Conservation (phyloP, 2,888 invertebrate genomes). For the Eutolmus rufibarbis region DNA sequence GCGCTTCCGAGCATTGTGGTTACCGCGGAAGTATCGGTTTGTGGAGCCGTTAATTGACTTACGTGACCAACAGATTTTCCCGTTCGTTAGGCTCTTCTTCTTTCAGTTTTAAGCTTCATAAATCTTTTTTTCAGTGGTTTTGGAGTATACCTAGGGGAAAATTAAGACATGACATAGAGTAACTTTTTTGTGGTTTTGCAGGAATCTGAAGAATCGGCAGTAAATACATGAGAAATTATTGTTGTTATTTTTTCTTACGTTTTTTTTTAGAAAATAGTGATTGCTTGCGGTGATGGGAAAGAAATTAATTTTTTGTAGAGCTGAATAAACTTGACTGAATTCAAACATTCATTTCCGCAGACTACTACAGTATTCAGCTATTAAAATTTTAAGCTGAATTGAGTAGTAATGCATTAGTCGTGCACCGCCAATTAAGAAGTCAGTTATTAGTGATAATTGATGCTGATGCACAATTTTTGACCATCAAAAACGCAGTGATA, state of each 20-base stretch:
- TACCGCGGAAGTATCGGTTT: neutral
- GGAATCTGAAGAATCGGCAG: neutral
- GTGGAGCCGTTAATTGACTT: constrained; percentile 34
- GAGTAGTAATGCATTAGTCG: neutral
- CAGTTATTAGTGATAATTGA: neutral
- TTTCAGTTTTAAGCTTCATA: neutral
- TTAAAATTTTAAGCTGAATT: neutral
- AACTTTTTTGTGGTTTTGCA: neutral
- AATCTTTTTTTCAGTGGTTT: neutral
- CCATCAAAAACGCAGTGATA: too few species aligned
- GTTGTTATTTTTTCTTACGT: neutral
- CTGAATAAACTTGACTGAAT: neutral
- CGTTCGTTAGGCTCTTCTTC: neutral
- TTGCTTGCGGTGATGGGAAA: neutral
- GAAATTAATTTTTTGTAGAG: neutral
- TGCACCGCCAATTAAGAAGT: neutral
- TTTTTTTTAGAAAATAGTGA: neutral
- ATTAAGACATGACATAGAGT: neutral
- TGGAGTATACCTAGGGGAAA: neutral
- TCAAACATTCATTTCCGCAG: neutral
- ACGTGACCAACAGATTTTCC: constrained; percentile 41
- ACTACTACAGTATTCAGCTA: neutral
- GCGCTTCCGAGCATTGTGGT: neutral
- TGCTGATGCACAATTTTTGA: too few species aligned
- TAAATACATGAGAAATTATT: neutral